Evolutionary conservation across 2,888 invertebrate genomes (phyloP), one percentile per base, ranked within the genome.

Genomic region (Peribatodes rhomboidaria): DNA sequence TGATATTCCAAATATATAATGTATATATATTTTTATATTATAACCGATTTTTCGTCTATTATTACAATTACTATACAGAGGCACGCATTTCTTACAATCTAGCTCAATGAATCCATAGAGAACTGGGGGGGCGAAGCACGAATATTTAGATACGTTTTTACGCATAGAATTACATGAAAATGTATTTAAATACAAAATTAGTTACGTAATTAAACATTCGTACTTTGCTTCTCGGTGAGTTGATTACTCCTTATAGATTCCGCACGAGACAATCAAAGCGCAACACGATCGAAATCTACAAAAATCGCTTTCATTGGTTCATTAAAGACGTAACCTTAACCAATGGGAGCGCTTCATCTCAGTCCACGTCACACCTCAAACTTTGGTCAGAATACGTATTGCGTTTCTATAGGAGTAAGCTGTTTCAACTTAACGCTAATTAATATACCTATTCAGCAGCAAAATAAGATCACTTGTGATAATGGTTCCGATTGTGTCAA

Each of bases 11-110:
- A 70, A 70, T 66, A 70, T 68, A 70, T 60, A 69, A 68, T 62
- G 69, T 73, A 72, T 70, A 71, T 70, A 27, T 27, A 4, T 27
- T 27, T 27, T 27, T 27, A n/a, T 46, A 46, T 71, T 71, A 70
- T 69, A 70, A 70, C 69, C 70, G 41, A 69, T 68, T 73, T n/a
- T 62, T 80, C 69, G 46, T 79, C 77, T 85, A 85, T 78, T 71
- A 49, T 81, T 89, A 88, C 77, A 53, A 74, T 85, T 35, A 49
- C 88, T 92, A 87, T 90, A 92, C 88, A 85, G 90, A 92, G 92
- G 92, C 92, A 93, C 92, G 89, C 90, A 85, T 88, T 91, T 77
- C 90, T 92, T 92, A 91, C 69, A 83, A 80, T 76, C 87, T 88
- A 88, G 79, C 81, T 82, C 82, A 69, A 70, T 74, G 57, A 64